Evolutionary conservation across 2,113 vertebrate genomes (phyloP).

Genomic region (Cynoglossus semilaevis): DNA sequence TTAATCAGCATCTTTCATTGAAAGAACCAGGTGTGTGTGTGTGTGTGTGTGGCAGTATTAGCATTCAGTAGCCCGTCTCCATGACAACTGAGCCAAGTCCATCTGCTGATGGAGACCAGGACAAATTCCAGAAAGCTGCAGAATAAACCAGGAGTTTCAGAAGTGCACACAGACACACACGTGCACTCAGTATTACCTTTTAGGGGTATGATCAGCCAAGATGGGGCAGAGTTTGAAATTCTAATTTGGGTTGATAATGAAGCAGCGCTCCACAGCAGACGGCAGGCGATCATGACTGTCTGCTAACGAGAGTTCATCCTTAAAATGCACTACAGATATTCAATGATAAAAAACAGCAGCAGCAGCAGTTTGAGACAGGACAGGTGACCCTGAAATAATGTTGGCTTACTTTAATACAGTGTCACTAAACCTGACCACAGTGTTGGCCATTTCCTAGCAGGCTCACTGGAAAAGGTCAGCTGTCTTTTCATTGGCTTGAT

Average conservation of each 20-base stretch:
- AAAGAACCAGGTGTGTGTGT: too few species aligned
- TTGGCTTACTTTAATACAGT: conserved; percentile 43
- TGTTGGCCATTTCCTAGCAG: conserved; percentile 51
- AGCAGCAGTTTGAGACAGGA: not conserved
- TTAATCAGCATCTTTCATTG: too few species aligned
- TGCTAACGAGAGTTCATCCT: conserved; percentile 31
- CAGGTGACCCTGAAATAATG: conserved; percentile 9
- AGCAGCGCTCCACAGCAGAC: conserved; percentile 26
- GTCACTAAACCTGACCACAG: conserved; percentile 45
- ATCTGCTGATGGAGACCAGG: not conserved
- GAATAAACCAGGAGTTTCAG: too few species aligned
- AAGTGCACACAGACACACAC: not conserved
- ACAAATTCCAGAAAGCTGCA: not conserved
- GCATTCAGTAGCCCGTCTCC: not conserved
- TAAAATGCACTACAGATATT: conserved; percentile 43
- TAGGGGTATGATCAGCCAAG: not conserved
- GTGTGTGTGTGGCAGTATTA: not conserved
- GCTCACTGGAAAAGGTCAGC: conserved; percentile 60
- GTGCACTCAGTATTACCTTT: not conserved
- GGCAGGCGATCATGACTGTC: conserved; percentile 28
- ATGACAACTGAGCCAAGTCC: conserved; percentile 4
- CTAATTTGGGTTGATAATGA: too few species aligned
- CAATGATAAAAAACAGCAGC: conserved; percentile 30
- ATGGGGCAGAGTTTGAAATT: too few species aligned
- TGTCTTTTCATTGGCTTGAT: conserved; percentile 33